phyloP scores from a whole-genome alignment of 2,113 vertebrate species.

The Rhynchomys soricoides region DNA sequence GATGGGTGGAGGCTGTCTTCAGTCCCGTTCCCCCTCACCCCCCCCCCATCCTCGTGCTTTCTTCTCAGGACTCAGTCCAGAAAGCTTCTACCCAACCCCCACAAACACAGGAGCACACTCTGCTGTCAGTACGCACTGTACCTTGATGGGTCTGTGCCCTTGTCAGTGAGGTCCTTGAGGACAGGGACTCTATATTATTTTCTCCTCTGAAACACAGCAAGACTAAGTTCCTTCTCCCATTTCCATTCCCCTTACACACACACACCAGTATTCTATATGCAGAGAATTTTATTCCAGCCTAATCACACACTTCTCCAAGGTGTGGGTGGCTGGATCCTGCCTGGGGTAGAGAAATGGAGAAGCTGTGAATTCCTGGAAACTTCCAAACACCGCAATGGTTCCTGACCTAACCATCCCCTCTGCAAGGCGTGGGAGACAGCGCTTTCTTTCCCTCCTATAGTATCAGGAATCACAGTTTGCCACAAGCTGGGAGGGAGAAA shows the following conservation, averaged over 20 bases:
- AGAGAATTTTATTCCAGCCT: background rate
- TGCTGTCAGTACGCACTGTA: background rate
- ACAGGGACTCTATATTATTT: background rate
- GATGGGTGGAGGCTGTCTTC: background rate
- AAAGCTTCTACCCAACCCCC: background rate
- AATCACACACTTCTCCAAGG: background rate
- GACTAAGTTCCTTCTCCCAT: background rate
- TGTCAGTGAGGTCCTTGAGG: background rate
- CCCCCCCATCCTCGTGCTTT: background rate
- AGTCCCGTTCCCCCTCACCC: background rate
- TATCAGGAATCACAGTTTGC: background rate
- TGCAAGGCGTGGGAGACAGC: background rate
- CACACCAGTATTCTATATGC: background rate
- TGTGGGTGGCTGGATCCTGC: background rate
- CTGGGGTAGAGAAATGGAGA: background rate
- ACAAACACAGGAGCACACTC: background rate
- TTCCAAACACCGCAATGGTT: background rate
- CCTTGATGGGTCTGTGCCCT: background rate
- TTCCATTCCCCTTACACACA: background rate
- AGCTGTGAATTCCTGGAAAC: constrained; percentile 35
- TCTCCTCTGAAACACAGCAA: background rate
- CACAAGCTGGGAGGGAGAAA: background rate
- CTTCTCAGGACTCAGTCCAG: background rate
- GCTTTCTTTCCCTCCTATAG: too few relatives aligned
- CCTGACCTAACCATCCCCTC: background rate